phyloP scores from a whole-genome alignment of 2,797 vertebrate genomes.

The Xenopus petersii region DNA sequence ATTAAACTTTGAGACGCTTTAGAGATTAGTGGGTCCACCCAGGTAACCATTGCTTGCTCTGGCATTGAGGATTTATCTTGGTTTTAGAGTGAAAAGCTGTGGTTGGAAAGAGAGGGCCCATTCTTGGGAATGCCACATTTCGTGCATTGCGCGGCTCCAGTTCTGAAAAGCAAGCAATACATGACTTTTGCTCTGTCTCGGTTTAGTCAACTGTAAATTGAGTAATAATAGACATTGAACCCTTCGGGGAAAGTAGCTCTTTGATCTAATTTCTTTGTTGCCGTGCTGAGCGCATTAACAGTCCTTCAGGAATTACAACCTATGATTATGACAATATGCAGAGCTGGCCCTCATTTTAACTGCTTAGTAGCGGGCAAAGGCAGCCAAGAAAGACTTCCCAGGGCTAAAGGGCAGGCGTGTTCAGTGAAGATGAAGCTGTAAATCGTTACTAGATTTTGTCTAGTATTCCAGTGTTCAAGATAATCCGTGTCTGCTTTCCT shows the following conservation, averaged over 20 bases:
- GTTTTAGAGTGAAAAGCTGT: not conserved
- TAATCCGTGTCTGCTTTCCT: no score
- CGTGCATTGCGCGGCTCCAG: not conserved
- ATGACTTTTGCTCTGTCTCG: conserved; percentile 3
- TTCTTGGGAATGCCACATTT: conserved; percentile 11
- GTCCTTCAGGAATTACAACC: conserved; percentile 39
- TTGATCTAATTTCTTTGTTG: conserved; percentile 47
- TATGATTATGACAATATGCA: conserved; percentile 32
- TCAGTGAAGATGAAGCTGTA: no score
- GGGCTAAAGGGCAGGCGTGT: not conserved
- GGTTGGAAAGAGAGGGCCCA: conserved; percentile 6
- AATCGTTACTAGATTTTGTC: no score
- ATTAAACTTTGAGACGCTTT: conserved; percentile 36
- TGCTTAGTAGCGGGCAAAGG: not conserved
- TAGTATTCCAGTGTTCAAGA: no score
- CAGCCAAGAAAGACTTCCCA: not conserved
- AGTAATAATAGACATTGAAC: conserved; percentile 29
- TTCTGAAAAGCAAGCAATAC: not conserved
- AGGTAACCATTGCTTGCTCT: conserved; percentile 14
- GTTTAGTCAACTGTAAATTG: conserved; percentile 27
- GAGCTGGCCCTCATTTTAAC: conserved; percentile 4
- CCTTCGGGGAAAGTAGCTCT: conserved; percentile 9
- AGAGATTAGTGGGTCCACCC: conserved; percentile 33
- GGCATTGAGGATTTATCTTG: conserved; percentile 4
- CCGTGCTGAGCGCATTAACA: conserved; percentile 31